Evolutionary conservation across 2,797 vertebrate species (phyloP).

Genomic region (Takifugu rubripes): DNA sequence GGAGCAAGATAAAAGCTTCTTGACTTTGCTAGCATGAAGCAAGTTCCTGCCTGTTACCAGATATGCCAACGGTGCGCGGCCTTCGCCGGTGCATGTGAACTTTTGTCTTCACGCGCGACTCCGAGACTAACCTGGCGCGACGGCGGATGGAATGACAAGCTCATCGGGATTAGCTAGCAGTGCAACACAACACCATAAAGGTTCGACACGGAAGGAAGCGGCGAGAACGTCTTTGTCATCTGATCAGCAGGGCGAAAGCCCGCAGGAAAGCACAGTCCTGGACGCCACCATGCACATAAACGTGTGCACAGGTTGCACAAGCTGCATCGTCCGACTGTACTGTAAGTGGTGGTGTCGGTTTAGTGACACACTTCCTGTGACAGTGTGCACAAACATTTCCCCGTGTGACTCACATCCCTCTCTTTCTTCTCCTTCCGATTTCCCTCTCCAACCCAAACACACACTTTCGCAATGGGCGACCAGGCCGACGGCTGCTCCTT

Average conservation of each 20-base stretch:
- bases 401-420: constrained; percentile 51
- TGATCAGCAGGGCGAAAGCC: too few species aligned
- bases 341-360: not conserved
- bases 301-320: not conserved
- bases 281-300: not conserved
- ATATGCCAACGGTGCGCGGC: too few species aligned
- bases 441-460: not conserved
- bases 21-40: not conserved
- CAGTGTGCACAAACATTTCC: constrained; percentile 39
- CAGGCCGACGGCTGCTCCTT: constrained; percentile 27
- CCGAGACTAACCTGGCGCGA: constrained; percentile 6
- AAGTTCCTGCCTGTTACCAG: not conserved
- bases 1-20: not conserved
- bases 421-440: constrained; percentile 11
- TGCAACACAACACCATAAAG: constrained; percentile 27
- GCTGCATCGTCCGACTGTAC: constrained; percentile 1
- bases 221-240: not conserved
- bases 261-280: too few species aligned
- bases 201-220: constrained; percentile 2
- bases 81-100: not conserved
- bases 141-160: constrained; percentile 25
- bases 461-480: not conserved
- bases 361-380: constrained; percentile 40
- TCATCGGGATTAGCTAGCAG: constrained; percentile 9
- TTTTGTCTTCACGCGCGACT: constrained; percentile 9